Base-by-base conservation (phyloP, 2,113 vertebrate species). In the Paracyprichromis sp. region DNA sequence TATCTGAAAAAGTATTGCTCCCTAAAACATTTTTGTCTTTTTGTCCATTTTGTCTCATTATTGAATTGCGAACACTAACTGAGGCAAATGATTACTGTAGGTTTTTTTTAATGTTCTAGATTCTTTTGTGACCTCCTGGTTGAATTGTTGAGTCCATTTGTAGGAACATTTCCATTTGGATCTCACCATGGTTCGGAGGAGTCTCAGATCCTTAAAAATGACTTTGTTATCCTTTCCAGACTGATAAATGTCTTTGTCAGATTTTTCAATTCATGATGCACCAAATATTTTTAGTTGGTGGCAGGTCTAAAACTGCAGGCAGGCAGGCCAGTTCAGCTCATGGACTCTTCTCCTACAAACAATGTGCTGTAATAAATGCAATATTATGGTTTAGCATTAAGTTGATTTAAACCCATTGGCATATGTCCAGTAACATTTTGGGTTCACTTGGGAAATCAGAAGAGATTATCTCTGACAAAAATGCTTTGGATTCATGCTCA, bases 261-360 rank as follows among this genome's bases (percentile, higher is more conserved):
- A 69, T 21, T 13, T 38, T 40, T 69, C 63, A 21, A 66, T 66
- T 66, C 19, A 38, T 66, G 61, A 69, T 69, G 63, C 63, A 38
- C 11, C 19, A 21, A 45, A 16, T 73, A 4, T 10, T 16, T 26
- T 43, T 24, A 45, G 19, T 9, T 73, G 38, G n/a, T 71, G 5
- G 38, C 7, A 40, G 34, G 63, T 40, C 63, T 40, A 9, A 24
- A 43, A 71, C n/a, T 71, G n/a, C 36, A 1, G n/a, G n/a, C n/a
- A n/a, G 11, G 19, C 66, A 71, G 38, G 38, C 12, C 66, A 26
- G 38, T 24, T 73, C 21, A 71, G 38, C 3, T 0, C n/a, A 43
- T 16, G n/a, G 2, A 43, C 38, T 71, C 59, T 26, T 26, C 38
- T 45, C 21, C 66, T 73, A 73, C 21, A 71, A 26, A 16, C 12